These are phyloP conservation scores for Riptortus pedestris DNA, from an alignment of 1,140 invertebrate species.

Conservation along the genomic window DNA sequence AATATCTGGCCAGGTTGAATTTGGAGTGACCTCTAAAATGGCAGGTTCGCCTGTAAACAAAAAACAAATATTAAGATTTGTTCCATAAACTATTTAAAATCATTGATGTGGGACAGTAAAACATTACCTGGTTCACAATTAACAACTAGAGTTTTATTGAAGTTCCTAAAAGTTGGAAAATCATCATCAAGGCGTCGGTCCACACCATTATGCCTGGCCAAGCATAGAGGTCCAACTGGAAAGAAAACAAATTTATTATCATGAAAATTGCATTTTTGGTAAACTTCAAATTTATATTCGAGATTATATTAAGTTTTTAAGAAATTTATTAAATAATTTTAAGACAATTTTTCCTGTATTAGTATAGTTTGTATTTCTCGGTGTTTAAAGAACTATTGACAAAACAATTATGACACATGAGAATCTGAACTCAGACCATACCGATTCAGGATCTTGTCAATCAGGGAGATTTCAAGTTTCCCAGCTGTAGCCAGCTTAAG, in stretches of 20 bases:
- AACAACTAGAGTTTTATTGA: conserved; percentile 60
- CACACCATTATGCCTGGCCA: conserved; percentile 51
- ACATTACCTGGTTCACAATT: conserved; percentile 54
- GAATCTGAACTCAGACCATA: no score
- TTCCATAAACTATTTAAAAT: no score
- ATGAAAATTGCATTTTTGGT: no score
- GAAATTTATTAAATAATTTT: background rate
- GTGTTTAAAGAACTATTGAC: no score
- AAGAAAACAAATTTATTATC: conserved; percentile 28
- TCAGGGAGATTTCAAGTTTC: no score
- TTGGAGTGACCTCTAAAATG: conserved; percentile 70
- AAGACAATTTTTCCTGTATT: background rate
- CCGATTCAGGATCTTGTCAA: no score
- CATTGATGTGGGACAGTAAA: no score
- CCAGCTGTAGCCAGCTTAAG: no score
- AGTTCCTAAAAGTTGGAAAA: conserved; percentile 68
- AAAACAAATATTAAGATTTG: background rate
- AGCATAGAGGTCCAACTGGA: conserved; percentile 64
- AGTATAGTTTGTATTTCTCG: no score
- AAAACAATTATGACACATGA: no score
- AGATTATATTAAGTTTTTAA: background rate
- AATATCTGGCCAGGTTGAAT: conserved; percentile 79
- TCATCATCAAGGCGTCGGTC: conserved; percentile 70
- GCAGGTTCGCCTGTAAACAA: conserved; percentile 48
- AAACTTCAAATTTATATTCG: background rate